Percentiles rank a stretch among this genome's conserved stretches.
Evolutionary conservation across 2,888 invertebrate species (phyloP).

Genomic region (Adela reaumurella): DNA sequence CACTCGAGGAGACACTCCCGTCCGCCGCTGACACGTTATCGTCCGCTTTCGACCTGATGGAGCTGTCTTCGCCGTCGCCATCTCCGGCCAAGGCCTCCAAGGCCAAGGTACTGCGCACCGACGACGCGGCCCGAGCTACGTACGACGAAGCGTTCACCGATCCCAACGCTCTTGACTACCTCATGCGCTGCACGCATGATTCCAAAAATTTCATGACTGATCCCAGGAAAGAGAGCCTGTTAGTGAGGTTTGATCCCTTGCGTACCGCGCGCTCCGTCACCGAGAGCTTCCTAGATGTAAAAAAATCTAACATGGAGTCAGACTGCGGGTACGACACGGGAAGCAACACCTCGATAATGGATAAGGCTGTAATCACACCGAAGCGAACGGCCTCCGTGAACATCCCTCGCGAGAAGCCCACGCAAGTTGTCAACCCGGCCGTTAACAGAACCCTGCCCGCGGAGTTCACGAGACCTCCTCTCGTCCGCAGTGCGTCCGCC

Average conservation of each 20-base stretch:
- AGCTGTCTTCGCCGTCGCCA: slow-evolving; percentile 29
- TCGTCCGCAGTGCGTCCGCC: slow-evolving; percentile 43
- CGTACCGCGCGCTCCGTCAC: slow-evolving; percentile 24
- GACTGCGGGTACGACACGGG: slow-evolving; percentile 46
- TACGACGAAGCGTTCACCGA: slow-evolving; percentile 50
- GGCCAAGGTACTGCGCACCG: slow-evolving; percentile 37
- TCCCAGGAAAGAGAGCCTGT: slow-evolving; percentile 60
- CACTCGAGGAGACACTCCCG: neutral
- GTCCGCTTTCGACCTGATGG: slow-evolving; percentile 37
- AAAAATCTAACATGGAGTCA: neutral
- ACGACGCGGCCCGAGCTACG: slow-evolving; percentile 28
- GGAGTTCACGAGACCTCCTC: slow-evolving; percentile 22
- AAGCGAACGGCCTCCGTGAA: slow-evolving; percentile 27
- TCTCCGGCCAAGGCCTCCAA: slow-evolving; percentile 17
- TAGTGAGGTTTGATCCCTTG: slow-evolving; percentile 62
- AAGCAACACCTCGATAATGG: slow-evolving; percentile 30
- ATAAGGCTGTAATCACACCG: slow-evolving; percentile 22
- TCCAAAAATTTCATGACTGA: slow-evolving; percentile 28
- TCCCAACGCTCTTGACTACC: slow-evolving; percentile 54
- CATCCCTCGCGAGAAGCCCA: slow-evolving; percentile 32
- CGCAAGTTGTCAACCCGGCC: slow-evolving; percentile 41
- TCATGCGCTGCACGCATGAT: slow-evolving; percentile 39
- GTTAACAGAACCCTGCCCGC: slow-evolving; percentile 23
- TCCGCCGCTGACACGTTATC: slow-evolving; percentile 32
- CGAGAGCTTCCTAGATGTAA: neutral